phyloP scores from a whole-genome alignment of 2,797 vertebrate genomes.

The Pipistrellus pygmaeus region DNA sequence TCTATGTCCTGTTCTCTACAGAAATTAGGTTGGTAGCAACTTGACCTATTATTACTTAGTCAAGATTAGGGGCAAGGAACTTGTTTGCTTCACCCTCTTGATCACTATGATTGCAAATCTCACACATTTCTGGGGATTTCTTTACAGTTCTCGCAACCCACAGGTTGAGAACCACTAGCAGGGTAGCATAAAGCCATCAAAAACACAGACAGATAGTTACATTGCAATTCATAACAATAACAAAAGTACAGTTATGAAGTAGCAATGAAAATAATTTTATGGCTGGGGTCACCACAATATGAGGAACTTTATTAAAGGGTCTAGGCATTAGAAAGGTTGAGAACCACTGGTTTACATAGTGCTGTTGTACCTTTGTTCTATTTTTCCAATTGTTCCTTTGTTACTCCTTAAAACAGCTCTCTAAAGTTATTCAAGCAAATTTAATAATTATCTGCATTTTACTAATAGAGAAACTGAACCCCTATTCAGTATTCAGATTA shows the following conservation, averaged over 20 bases:
- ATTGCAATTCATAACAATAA: too few relatives aligned
- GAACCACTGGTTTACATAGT: not conserved
- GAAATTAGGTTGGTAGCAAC: not conserved
- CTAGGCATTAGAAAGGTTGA: too few relatives aligned
- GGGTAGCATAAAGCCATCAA: too few relatives aligned
- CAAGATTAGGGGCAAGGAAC: not conserved
- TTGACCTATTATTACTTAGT: not conserved
- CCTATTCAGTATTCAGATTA: not conserved
- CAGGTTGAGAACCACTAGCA: too few relatives aligned
- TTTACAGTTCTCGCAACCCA: not conserved
- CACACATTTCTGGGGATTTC: not conserved
- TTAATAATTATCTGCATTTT: slow-evolving; percentile 39
- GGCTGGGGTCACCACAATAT: too few relatives aligned
- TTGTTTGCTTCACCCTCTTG: slow-evolving; percentile 1
- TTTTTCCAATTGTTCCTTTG: not conserved
- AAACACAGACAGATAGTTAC: too few relatives aligned
- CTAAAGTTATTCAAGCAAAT: slow-evolving; percentile 27
- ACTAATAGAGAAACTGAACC: slow-evolving; percentile 11
- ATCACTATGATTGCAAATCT: not conserved
- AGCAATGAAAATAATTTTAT: too few relatives aligned
- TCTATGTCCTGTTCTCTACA: not conserved
- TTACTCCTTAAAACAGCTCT: not conserved
- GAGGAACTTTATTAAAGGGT: too few relatives aligned
- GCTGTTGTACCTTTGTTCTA: not conserved
- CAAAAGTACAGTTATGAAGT: too few relatives aligned